Conservation (phyloP, 2,888 invertebrate genomes). For the Cephalotes varians region DNA sequence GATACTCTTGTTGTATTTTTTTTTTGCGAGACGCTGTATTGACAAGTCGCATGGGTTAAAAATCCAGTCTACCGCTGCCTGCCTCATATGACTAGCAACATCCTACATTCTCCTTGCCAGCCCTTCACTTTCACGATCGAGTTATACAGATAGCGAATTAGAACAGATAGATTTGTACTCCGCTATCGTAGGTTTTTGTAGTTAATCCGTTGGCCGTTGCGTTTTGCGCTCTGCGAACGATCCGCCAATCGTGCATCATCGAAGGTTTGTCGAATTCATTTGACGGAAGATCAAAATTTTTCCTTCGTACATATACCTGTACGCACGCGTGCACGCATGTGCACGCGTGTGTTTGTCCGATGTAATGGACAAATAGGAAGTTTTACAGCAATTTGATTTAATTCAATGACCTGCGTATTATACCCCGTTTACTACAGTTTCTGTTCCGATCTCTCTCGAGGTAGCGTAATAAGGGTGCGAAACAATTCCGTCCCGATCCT, state of each 20-base stretch:
- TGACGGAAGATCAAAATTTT: constrained; percentile 1
- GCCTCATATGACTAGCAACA: constrained; percentile 75
- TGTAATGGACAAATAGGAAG: background rate
- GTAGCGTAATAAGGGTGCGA: background rate
- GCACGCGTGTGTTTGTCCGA: background rate
- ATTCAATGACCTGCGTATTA: background rate
- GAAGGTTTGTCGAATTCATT: constrained; percentile 30
- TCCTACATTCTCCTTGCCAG: constrained; percentile 44
- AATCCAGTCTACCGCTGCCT: constrained; percentile 79
- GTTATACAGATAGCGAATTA: constrained; percentile 31
- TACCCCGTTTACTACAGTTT: background rate
- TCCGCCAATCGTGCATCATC: constrained; percentile 11
- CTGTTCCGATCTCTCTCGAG: background rate
- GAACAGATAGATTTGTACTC: constrained; percentile 6
- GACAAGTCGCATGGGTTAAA: constrained; percentile 80
- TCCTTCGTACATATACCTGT: background rate
- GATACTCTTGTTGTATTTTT: constrained; percentile 63
- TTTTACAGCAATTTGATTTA: background rate
- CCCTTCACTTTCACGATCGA: background rate
- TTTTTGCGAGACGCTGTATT: constrained; percentile 64
- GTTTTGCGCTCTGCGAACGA: constrained; percentile 36
- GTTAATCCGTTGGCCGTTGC: background rate
- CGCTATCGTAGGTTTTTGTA: constrained; percentile 53
- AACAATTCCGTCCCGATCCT: constrained; percentile 44
- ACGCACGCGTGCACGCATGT: background rate